Evolutionary conservation across 2,113 vertebrate species (phyloP), one percentile per base, ranked within the genome.

Genomic region (Mellivora capensis): DNA sequence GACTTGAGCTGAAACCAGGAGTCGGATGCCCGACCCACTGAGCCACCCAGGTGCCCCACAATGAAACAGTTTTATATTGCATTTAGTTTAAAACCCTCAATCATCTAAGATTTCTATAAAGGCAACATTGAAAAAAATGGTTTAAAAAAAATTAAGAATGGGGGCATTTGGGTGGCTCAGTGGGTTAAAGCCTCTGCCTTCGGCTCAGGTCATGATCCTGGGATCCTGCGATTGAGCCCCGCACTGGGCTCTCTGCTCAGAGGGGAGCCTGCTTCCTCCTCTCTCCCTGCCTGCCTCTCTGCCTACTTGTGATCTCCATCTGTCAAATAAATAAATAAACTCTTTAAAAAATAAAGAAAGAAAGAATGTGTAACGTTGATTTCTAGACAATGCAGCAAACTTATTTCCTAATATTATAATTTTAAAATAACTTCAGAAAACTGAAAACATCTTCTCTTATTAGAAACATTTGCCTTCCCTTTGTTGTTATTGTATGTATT

Each of bases 21-120:
- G 64, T n/a, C 3, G 1, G 64, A n/a, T 0, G 64, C 64, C 17
- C 0, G 12, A n/a, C 64, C 64, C 31, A n/a, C 3, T n/a, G 64
- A 69, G 15, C 34, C 64, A 69, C 64, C 64, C 17, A 69, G 17
- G 34, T 1, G 17, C 64, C 64, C 64, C 64, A 9, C 64, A 6
- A 6, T 91, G 69, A 91, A 85, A 29, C 4, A 21, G 21, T 76
- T 94, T 84, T 84, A 57, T 23, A 61, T 52, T 64, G 17, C 31
- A 64, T 74, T 89, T 69, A 52, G 20, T 71, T 95, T 81, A 88
- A 93, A 89, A 37, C 29, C 34, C 4, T 89, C 87, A 94, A 11
- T 86, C 37, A 71, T 71, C 25, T 71, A 49, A 95, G 42, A 77
- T 76, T 87, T 91, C 42, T 87, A 61, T 61, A 87, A 93, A 96